phyloP scores from a whole-genome alignment of 2,797 vertebrate species.

The Chelonia mydas region DNA sequence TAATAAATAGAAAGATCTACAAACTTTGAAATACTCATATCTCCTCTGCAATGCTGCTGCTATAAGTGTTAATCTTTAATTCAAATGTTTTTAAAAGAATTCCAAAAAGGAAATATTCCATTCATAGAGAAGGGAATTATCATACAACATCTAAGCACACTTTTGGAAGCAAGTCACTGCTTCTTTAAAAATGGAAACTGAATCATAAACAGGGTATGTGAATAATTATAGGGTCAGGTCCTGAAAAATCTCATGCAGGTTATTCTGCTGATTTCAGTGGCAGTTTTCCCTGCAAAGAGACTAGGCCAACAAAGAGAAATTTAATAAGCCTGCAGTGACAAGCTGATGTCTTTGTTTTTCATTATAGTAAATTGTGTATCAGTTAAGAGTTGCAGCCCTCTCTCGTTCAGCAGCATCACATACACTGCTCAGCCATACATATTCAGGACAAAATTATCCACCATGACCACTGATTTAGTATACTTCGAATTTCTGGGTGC shows the following conservation, averaged over 20 bases:
- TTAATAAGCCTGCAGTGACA: rapidly evolving
- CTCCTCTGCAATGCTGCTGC: neutral
- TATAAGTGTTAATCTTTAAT: neutral
- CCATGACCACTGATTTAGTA: neutral
- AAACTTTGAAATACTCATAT: neutral
- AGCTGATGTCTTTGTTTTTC: neutral
- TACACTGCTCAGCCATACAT: too few species aligned
- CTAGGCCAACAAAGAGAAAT: neutral
- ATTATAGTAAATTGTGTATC: neutral
- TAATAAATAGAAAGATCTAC: neutral
- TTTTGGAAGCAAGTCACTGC: neutral
- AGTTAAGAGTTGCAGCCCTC: neutral
- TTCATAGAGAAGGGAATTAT: rapidly evolving
- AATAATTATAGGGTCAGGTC: neutral
- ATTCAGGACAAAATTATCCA: neutral
- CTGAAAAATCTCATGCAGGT: rapidly evolving
- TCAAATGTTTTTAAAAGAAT: neutral
- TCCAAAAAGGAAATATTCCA: neutral
- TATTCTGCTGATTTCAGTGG: neutral
- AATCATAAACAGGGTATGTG: neutral
- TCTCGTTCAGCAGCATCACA: neutral
- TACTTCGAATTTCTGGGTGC: neutral
- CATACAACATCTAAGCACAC: rapidly evolving
- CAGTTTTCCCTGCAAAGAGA: neutral
- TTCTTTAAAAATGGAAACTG: neutral